Base-by-base conservation (phyloP, 2,888 invertebrate genomes). In the Morpho achilles region DNA sequence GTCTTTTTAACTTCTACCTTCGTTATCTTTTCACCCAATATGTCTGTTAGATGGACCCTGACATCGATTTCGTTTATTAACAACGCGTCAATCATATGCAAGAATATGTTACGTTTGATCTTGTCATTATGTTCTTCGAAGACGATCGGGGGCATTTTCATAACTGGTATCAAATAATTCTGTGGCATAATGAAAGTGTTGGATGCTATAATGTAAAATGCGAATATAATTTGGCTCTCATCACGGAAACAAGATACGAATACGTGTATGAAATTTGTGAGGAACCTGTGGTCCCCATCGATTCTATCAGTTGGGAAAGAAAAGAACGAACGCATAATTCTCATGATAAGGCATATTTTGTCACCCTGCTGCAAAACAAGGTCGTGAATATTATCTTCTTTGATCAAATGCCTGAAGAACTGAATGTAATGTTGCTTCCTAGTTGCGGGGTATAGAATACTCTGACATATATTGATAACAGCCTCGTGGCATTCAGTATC, bases 311-410 rank as follows among this genome's bases (percentile, higher is more conserved):
- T 79, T 0, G 85, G 80, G 48, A 82, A 87, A 46, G 81, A 80
- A 51, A 89, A 84, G 58, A 89, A 82, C 0, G 77, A 63, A 60
- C 76, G 79, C 84, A 91, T 84, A 7, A 89, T 81, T 78, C 86
- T 89, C 2, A 90, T 68, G 1, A 90, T 85, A 0, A 85, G 82
- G 65, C 86, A 85, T 54, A 91, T 84, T 45, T 84, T 87, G 47
- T 91, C 90, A 0, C 88, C 87, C 61, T 84, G 90, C 64, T 90
- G 85, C 1, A 80, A 73, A 0, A 87, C 79, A 7, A 91, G 64
- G 7, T 80, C 75, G 62, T 83, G 77, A 39, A 87, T 74, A 63
- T 80, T 87, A 32, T 87, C 84, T 68, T 84, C 86, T 16, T 82
- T 69, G 16, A 90, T 80, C 16, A 89, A 67, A 3, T 86, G 85